These are phyloP conservation scores for Icerya purchasi DNA, from an alignment of 2,888 invertebrate genomes.

Conservation along the genomic window DNA sequence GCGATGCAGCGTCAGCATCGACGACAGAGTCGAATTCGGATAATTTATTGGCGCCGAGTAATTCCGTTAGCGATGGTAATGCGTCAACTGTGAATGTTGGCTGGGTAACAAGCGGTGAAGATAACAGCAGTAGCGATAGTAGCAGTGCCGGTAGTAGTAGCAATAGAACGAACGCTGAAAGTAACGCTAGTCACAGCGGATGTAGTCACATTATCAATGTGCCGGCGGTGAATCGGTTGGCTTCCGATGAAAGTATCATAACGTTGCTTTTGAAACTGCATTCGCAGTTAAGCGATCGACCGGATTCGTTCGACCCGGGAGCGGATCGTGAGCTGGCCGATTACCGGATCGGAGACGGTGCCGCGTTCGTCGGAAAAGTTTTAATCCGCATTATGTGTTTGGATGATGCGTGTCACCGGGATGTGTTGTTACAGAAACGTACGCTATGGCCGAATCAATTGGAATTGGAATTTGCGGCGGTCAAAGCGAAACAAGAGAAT, in stretches of 20 bases:
- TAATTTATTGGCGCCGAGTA: too few species aligned
- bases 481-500: constrained; percentile 40
- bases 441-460: constrained; percentile 43
- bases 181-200: not conserved
- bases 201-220: not conserved
- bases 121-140: not conserved
- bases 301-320: constrained; percentile 44
- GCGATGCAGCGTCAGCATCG: too few species aligned
- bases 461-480: constrained; percentile 29
- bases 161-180: not conserved
- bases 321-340: constrained; percentile 20
- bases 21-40: too few species aligned
- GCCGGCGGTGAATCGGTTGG: constrained; percentile 31
- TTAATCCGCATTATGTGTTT: constrained; percentile 49
- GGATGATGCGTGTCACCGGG: constrained; percentile 38
- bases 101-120: too few species aligned
- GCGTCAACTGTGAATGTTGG: too few species aligned
- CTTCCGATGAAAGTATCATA: constrained; percentile 64
- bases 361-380: constrained; percentile 61
- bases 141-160: not conserved
- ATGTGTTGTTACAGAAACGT: constrained; percentile 46
- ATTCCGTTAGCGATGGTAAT: too few species aligned
- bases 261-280: constrained; percentile 73
- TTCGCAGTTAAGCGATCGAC: constrained; percentile 60
- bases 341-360: constrained; percentile 56